Percentiles rank a stretch among this genome's conserved stretches.
phyloP scores from a whole-genome alignment of 2,888 invertebrate genomes.

The Drosophila trichaetosa region DNA sequence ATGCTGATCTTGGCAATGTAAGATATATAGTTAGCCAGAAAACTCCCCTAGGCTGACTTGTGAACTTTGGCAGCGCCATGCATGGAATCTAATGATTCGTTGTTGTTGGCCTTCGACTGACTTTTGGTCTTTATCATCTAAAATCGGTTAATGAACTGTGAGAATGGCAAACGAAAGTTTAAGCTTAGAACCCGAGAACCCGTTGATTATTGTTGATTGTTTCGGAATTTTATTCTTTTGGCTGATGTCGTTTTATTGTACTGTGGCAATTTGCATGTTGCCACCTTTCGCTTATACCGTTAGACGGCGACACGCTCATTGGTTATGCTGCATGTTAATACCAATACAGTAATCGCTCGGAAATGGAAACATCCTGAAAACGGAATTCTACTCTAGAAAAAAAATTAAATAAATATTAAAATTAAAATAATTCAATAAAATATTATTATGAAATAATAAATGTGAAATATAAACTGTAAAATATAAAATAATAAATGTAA shows the following conservation, averaged over 20 bases:
- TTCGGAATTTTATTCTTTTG: slow-evolving; percentile 27
- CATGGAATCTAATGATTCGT: slow-evolving; percentile 23
- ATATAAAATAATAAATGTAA: not conserved
- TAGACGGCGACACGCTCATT: slow-evolving; percentile 39
- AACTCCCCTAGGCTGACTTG: slow-evolving; percentile 34
- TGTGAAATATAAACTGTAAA: not conserved
- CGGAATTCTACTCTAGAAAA: not conserved
- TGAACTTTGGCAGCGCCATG: slow-evolving; percentile 25
- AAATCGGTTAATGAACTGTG: slow-evolving; percentile 78
- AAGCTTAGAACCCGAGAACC: slow-evolving; percentile 34
- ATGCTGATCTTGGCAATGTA: slow-evolving; percentile 25
- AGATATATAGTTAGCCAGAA: slow-evolving; percentile 14
- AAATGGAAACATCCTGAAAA: not conserved
- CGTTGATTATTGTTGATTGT: slow-evolving; percentile 45
- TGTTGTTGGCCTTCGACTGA: not conserved
- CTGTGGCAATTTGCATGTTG: slow-evolving; percentile 70
- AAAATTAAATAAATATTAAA: not conserved
- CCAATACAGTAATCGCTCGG: not conserved
- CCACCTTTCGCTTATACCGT: slow-evolving; percentile 78
- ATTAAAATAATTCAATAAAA: not conserved
- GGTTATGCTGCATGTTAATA: slow-evolving; percentile 32
- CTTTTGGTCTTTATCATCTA: slow-evolving; percentile 48
- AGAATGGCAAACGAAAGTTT: slow-evolving; percentile 57
- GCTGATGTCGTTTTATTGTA: slow-evolving; percentile 35
- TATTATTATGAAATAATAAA: not conserved